Base-by-base conservation (phyloP, 2,888 invertebrate species). In the Erpobdella octoculata region DNA sequence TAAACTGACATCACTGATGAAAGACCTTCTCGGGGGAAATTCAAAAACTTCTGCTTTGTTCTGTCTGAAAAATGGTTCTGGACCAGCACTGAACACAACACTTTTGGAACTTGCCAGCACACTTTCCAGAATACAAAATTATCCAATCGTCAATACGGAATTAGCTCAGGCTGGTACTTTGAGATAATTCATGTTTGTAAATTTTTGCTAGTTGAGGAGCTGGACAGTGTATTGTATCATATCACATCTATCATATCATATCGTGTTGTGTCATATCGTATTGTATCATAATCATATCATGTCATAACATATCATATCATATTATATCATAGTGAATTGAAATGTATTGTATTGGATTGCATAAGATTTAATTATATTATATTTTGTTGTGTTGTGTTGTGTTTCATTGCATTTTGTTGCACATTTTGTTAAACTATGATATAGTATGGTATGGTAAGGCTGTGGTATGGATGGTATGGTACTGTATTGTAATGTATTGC, bases 1-100 rank as follows among this genome's bases (percentile, higher is more conserved):
- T 31, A 21, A 18, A 18, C 28, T 67, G 25, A 67, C 41, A 21
- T 25, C 18, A 18, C n/a, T 67, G 28, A 41, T 67, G 67, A 67
- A 31, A 21, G 46, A 67, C 31, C 8, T 37, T 5, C 33, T 67
- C 25, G 67, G 67, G 12, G 67, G 67, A 25, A 67, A 67, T 31
- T 41, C 38, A 2, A 67, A 67, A 21, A 67, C 67, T 18, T 46
- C 41, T 1, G 41, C 46, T n/a, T 5, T 67, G 28, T 9, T 67
- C 25, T 67, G 67, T 31, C 2, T 67, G 33, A 33, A n/a, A 12
- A 21, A n/a, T 5, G 21, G 21, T 28, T 21, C 46, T n/a, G 8
- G 9, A 12, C 41, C 28, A 0, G 31, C 37, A 2, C 25, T 41
- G 21, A 41, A 41, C 46, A 4, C 41, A 4, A 15, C 46, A 6